These are phyloP conservation scores for Bhutanitis thaidina DNA, from an alignment of 2,888 invertebrate species.

Conservation along the genomic window DNA sequence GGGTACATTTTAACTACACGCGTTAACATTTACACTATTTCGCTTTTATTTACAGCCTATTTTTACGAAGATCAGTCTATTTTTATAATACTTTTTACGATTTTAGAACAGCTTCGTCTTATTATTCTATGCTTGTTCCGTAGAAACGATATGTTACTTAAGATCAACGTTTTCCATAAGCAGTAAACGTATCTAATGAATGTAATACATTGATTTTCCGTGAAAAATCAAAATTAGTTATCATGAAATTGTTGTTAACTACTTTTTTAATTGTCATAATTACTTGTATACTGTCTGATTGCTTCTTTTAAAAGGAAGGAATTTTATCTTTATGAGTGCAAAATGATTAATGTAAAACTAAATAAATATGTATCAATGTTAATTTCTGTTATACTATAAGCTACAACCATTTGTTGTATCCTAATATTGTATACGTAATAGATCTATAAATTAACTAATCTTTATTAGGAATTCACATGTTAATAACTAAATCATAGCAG, in stretches of 20 bases:
- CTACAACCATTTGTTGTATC: background rate
- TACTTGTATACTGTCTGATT: too few relatives aligned
- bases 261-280: too few relatives aligned
- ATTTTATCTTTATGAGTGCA: too few relatives aligned
- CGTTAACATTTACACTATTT: constrained; percentile 32
- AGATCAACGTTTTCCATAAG: background rate
- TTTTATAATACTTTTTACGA: constrained; percentile 50
- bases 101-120: background rate
- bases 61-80: constrained; percentile 61
- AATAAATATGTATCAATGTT: background rate
- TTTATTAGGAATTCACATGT: constrained; percentile 11
- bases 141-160: background rate
- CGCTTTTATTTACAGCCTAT: constrained; percentile 49
- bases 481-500: background rate
- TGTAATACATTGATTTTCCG: too few relatives aligned
- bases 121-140: background rate
- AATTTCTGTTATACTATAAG: background rate
- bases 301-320: too few relatives aligned
- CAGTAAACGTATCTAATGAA: too few relatives aligned
- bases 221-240: too few relatives aligned
- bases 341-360: too few relatives aligned
- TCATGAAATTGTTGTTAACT: too few relatives aligned
- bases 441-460: background rate
- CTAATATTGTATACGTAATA: too few relatives aligned
- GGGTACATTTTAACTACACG: constrained; percentile 29